These are phyloP conservation scores for Geodia barretti DNA, from an alignment of 37 sponge, comb jelly and placozoan genomes.

Conservation along the genomic window DNA sequence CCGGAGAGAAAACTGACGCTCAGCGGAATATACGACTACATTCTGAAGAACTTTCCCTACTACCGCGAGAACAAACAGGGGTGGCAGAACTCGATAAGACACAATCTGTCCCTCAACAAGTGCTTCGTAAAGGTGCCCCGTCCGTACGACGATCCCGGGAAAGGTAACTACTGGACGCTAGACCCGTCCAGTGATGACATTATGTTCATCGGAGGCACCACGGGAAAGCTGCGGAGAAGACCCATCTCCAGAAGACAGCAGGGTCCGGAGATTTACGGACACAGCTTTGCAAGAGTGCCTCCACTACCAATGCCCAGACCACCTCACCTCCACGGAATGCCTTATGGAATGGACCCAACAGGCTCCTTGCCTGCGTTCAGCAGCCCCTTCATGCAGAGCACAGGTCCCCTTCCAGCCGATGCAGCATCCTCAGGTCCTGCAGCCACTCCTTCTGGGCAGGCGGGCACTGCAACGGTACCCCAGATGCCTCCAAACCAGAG, in stretches of 20 bases:
- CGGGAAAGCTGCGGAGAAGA: constrained; percentile 84
- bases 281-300: constrained; percentile 36
- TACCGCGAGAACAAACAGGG: constrained; percentile 96
- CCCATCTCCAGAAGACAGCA: constrained; percentile 71
- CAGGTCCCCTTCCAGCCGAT: not conserved
- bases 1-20: constrained; percentile 91
- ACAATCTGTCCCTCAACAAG: constrained; percentile 96
- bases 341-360: constrained; percentile 24
- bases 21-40: constrained; percentile 94
- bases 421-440: not conserved
- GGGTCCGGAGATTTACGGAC: constrained; percentile 55
- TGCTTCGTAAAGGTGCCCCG: constrained; percentile 96
- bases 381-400: constrained; percentile 26
- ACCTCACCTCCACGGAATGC: constrained; percentile 54
- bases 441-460: not conserved
- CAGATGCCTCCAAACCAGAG: constrained; percentile 11
- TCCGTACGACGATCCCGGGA: constrained; percentile 94
- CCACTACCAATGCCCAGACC: constrained; percentile 50
- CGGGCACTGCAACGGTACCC: not conserved
- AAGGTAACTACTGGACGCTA: constrained; percentile 97
- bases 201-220: constrained; percentile 87
- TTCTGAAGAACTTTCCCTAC: constrained; percentile 93
- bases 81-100: constrained; percentile 98
- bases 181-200: constrained; percentile 88
- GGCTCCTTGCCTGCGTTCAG: not conserved